Percentiles rank a stretch among this genome's conserved stretches.
Evolutionary conservation across 1,140 invertebrate species (phyloP).

Genomic region (Archivesica marissinica): DNA sequence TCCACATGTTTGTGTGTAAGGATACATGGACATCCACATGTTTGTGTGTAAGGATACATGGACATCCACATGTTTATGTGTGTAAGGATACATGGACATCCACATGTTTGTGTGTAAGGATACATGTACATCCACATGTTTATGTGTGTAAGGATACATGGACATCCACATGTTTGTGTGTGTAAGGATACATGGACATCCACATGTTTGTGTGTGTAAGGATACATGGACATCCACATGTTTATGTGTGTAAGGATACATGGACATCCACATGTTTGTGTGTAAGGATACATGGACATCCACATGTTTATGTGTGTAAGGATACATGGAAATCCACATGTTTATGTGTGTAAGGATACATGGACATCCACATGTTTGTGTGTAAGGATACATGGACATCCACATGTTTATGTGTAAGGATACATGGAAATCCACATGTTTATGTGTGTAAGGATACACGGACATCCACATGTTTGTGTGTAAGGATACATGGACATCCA

Average conservation of each 20-base stretch:
- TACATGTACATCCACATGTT: constrained; percentile 10
- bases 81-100: neutral
- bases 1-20: constrained; percentile 24
- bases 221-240: neutral
- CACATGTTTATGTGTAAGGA: no score
- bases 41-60: no score
- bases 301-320: constrained; percentile 14
- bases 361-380: neutral
- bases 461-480: constrained; percentile 9
- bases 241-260: neutral
- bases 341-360: neutral
- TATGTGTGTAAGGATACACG: neutral
- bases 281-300: no score
- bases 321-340: neutral
- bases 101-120: constrained; percentile 29
- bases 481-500: no score
- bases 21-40: neutral
- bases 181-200: neutral
- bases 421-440: constrained; percentile 3
- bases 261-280: neutral
- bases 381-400: no score
- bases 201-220: constrained; percentile 15
- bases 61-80: constrained; percentile 7
- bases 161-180: constrained; percentile 9
- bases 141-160: neutral